Evolutionary conservation across 2,888 invertebrate genomes (phyloP), one percentile per base, ranked within the genome.

Genomic region (Sicus ferrugineus): DNA sequence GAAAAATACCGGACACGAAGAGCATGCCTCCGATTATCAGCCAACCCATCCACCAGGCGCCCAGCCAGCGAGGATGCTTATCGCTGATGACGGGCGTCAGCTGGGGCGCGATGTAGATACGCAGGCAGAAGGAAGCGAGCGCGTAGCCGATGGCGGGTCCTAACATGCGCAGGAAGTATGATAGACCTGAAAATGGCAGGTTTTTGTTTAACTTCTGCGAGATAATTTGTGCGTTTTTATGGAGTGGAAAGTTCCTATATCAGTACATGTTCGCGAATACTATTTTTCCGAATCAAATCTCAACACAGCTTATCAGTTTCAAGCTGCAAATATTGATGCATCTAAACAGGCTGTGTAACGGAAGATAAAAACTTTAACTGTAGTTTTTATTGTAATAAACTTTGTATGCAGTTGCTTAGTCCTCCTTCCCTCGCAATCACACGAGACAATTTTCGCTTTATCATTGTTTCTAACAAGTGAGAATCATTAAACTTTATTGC

Each of bases 1-100:
- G 80, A 3, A 92, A 84, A 1, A 83, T 86, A 0, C 90, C 89
- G 11, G 90, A 88, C 7, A 90, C 72, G 52, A 89, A 86, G 21
- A 91, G 84, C 2, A 90, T 80, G 0, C 87, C 81, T 16, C 89
- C 90, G 52, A 91, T 82, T 19, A 92, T 87, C 26, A 91, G 85
- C 90, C 91, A 92, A 1, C 92, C 92, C 58, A 92, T 79, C 93
- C 93, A 93, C 93, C 93, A 93, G n/a, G 93, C 93, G 0, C 93
- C 93, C 54, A 93, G 84, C 93, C 93, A 93, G 74, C 92, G 87
- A 0, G 92, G 92, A 85, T 93, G 92, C 68, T 87, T 86, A 70
- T 87, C 89, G 21, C 87, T 88, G 70, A 93, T 90, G 1, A 89
- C 89, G 4, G 90, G 91, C 50, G 89, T 89, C 70, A 91, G 79